Evolutionary conservation across 1,140 invertebrate species (phyloP), one percentile per base, ranked within the genome.

Genomic region (Bactericera cockerelli): DNA sequence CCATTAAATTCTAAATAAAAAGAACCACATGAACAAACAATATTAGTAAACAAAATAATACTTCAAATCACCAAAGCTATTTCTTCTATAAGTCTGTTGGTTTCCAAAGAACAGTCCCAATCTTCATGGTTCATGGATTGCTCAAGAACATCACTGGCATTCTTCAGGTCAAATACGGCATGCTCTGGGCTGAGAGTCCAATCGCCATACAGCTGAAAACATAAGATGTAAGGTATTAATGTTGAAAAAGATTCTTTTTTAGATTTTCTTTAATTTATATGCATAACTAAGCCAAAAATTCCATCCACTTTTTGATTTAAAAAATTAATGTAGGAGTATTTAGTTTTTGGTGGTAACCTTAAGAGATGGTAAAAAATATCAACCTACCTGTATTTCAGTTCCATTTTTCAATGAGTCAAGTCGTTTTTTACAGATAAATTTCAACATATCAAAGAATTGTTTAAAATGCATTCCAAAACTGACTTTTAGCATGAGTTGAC

Each of bases 391-490:
- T 4, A 49, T 49, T 49, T 6, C 19, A 6, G n/a, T 22, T 49
- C 42, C 42, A 49, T 49, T 49, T n/a, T 64, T 63, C 26, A 75
- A 25, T 59, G 62, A 59, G 21, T 71, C 63, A 26, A 82, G 66
- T 63, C 82, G 70, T 65, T 71, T 74, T 33, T 71, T 59, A 21
- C 77, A 76, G 66, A 89, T 84, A 63, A 76, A 79, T 56, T 74
- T 71, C 53, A 90, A 65, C 65, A 90, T 80, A 39, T 81, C 68
- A 57, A 78, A 76, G 72, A 89, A 89, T 58, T 83, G 78, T 55
- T 68, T 64, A 71, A 82, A 87, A 72, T 94, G 79, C 68, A 94
- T 85, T 42, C 93, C 91, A 76, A 84, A 87, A 19, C 81, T 79
- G 21, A 83, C 80, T 71, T 84, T 84, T 33, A 95, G 71, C 71